Base-by-base conservation (phyloP, 2,888 invertebrate species). In the Diaperis boleti region DNA sequence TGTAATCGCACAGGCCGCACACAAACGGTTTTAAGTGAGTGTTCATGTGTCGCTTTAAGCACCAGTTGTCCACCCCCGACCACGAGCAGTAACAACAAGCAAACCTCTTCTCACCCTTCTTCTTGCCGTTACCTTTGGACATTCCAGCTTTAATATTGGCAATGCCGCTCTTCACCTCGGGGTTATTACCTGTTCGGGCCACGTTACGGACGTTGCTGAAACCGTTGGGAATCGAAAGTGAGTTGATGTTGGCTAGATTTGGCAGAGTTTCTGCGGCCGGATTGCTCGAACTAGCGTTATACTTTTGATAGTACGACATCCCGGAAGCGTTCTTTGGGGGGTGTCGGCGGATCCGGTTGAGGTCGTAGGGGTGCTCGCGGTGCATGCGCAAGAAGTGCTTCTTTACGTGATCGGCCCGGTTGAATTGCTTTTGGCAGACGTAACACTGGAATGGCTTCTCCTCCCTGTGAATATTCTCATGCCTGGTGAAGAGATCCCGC, bases 391-490 rank as follows among this genome's bases (percentile, higher is more conserved):
- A 83, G 76, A 95, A 95, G 81, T 96, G 95, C 77, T 96, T 96
- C 82, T 96, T 96, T 41, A 96, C 95, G 79, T 96, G 95, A 81
- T 96, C 95, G 31, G 95, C 95, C 50, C 95, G 87, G 81, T 95
- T 96, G 83, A 96, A 96, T 80, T 95, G 94, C 81, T 95, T 95
- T 78, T 91, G 89, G 78, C 95, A 95, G 22, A 95, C 90, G 79
- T 95, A 95, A 81, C 95, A 96, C 78, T 95, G 94, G 79, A 95
- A 96, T 3, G 95, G 95, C 79, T 96, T 95, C 79, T 95, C 95
- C 79, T 94, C 94, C 72, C 94, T 88, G 79, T 96, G 96, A 68
- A 95, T 96, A 80, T 95, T 95, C 82, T 95, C 95, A 81, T 96
- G 95, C 26, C 95, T 87, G 33, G 94, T 94, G 82, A 92, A 95